Evolutionary conservation across 1,140 invertebrate genomes (phyloP), one percentile per base, ranked within the genome.

Genomic region (Drosophila pachea): DNA sequence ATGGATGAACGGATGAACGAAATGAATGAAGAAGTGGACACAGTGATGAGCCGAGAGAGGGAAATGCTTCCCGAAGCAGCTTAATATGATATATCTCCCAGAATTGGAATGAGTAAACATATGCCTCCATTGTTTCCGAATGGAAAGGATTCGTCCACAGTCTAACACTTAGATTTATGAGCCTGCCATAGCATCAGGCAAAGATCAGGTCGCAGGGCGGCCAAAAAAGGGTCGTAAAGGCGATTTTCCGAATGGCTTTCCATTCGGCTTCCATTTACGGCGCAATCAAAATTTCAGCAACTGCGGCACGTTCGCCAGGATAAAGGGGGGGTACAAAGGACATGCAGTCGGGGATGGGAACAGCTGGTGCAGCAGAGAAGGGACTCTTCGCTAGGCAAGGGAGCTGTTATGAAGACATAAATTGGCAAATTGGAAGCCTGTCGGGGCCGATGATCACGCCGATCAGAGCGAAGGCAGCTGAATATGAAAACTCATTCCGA

Each of bases 321-420:
- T 3, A 22, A 22, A 22, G 22, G 1, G 22, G 22, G 22, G 22
- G n/a, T n/a, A 22, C 22, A 22, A 22, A 22, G 22, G 22, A 22
- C 22, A 22, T 22, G 22, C 22, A 2, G 22, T 1, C 22, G 22
- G 22, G 9, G 7, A 14, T 43, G n/a, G 40, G 12, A 43, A 12
- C 40, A 43, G 40, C 40, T 43, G 40, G 4, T 14, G 22, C 22
- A 1, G 22, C 22, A 22, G 22, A 22, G 22, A 22, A 22, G 22
- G 22, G 22, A 22, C 40, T 42, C 1, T 2, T 42, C 38, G 11
- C 38, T n/a, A 42, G 4, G 38, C 38, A 12, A 12, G 12, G 5
- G n/a, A 43, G 12, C 40, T 12, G 40, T 86, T 86, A 86, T 86
- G 76, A 86, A 86, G 81, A 86, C 81, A 86, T 86, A 86, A 86